Conservation (phyloP, 2,113 vertebrate genomes). For the Xenotilapia flavipinnis region DNA sequence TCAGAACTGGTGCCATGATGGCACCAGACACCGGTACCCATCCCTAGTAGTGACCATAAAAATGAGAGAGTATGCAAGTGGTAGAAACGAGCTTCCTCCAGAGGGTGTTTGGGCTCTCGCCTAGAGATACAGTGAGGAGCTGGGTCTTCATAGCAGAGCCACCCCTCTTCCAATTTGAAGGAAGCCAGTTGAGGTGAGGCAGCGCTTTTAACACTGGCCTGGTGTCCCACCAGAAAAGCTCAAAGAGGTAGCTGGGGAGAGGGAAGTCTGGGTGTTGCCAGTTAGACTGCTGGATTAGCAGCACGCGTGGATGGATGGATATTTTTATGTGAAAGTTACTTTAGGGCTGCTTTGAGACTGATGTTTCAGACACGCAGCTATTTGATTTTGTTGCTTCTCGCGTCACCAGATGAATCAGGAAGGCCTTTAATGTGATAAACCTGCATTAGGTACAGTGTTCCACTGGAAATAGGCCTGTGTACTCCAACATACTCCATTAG, state of each 20-base stretch:
- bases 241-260: not conserved
- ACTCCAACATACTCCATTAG: not conserved
- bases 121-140: not conserved
- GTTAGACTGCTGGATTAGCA: not conserved
- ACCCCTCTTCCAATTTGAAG: not conserved
- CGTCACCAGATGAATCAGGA: not conserved
- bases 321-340: not conserved
- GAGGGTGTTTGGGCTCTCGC: not conserved
- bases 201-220: not conserved
- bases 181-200: not conserved
- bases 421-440: not conserved
- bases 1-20: too few relatives aligned
- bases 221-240: not conserved
- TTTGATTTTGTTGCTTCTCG: not conserved
- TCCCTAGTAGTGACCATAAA: not conserved
- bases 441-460: not conserved
- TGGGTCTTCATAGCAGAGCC: not conserved
- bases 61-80: not conserved
- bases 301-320: not conserved
- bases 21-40: too few relatives aligned
- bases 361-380: not conserved
- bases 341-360: not conserved
- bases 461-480: not conserved
- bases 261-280: not conserved
- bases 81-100: not conserved